Percentiles rank a stretch among this genome's conserved stretches.
phyloP scores from a whole-genome alignment of 2,888 invertebrate genomes.

The Onthophagus sagittarius region DNA sequence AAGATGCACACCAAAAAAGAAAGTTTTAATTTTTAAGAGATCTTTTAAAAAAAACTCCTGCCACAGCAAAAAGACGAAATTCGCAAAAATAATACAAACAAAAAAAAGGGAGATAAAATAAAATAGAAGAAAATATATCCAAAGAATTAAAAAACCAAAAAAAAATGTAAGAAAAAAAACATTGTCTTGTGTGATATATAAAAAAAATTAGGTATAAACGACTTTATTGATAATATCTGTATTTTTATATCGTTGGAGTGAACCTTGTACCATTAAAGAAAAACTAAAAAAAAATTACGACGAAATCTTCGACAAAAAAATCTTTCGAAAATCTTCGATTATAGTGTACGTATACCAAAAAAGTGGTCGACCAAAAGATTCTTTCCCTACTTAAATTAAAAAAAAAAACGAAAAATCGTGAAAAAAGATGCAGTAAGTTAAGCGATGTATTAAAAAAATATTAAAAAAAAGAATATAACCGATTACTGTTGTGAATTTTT shows the following conservation, averaged over 20 bases:
- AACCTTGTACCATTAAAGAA: slow-evolving; percentile 15
- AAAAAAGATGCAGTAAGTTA: not conserved
- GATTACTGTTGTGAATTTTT: not conserved
- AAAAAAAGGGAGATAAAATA: slow-evolving; percentile 9
- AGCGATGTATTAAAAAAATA: not conserved
- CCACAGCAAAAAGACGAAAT: slow-evolving; percentile 15
- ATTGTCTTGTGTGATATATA: slow-evolving; percentile 29
- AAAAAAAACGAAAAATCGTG: not conserved
- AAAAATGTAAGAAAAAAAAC: slow-evolving; percentile 18
- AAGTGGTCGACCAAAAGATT: not conserved
- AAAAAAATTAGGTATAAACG: slow-evolving; percentile 24
- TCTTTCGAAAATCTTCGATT: not conserved
- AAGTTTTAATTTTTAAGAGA: not conserved
- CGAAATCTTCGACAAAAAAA: not conserved
- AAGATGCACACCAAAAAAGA: slow-evolving; percentile 17
- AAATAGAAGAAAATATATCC: slow-evolving; percentile 15
- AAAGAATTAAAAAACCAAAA: slow-evolving; percentile 12
- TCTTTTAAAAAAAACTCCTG: slow-evolving; percentile 24
- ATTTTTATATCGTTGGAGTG: slow-evolving; percentile 32
- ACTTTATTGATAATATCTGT: slow-evolving; percentile 25
- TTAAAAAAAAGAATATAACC: not conserved
- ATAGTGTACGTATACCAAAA: slow-evolving; percentile 8
- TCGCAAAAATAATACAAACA: not conserved
- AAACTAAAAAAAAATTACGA: slow-evolving; percentile 12
- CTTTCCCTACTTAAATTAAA: not conserved